A percentile compares a stretch with the other conserved stretches of the same genome.
phyloP scores from a whole-genome alignment of 2,888 invertebrate species.

The Pilophorus perplexus region DNA sequence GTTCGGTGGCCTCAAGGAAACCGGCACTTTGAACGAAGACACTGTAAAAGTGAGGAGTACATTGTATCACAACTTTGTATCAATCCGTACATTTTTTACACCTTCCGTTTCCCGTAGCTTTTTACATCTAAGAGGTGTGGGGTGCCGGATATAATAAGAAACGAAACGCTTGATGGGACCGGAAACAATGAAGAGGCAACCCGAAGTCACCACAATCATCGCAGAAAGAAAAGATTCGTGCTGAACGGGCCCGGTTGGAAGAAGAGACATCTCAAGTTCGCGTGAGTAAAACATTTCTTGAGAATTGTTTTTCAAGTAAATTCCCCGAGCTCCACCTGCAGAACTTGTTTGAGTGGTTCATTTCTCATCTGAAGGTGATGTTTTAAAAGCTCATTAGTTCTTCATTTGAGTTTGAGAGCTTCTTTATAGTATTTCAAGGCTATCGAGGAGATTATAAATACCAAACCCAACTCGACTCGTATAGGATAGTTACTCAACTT shows the following conservation, averaged over 20 bases:
- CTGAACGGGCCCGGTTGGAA: slow-evolving; percentile 64
- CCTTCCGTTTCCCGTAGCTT: slow-evolving; percentile 57
- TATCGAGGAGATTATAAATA: too few species aligned
- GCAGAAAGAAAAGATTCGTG: slow-evolving; percentile 59
- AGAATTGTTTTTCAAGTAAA: too few species aligned
- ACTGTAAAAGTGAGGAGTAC: slow-evolving; percentile 58
- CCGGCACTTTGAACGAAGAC: slow-evolving; percentile 64
- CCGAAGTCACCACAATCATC: slow-evolving; percentile 33
- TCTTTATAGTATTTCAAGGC: too few species aligned
- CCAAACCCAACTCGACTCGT: too few species aligned
- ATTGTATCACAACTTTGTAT: neutral
- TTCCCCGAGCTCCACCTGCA: too few species aligned
- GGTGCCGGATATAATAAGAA: slow-evolving; percentile 62
- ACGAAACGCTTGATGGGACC: too few species aligned
- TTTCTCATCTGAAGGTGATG: too few species aligned
- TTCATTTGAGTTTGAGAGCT: too few species aligned
- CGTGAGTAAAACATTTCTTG: slow-evolving; percentile 55
- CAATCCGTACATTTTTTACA: neutral
- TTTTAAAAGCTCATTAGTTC: too few species aligned
- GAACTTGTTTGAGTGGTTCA: too few species aligned
- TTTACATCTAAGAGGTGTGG: slow-evolving; percentile 69
- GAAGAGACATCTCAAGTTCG: slow-evolving; percentile 65
- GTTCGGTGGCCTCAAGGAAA: slow-evolving; percentile 67
- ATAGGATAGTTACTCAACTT: too few species aligned
- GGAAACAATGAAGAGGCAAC: slow-evolving; percentile 13